Percentiles rank a stretch among this genome's conserved stretches.
Evolutionary conservation across 2,113 vertebrate species (phyloP).

Genomic region (Myanophis thanlyinensis): DNA sequence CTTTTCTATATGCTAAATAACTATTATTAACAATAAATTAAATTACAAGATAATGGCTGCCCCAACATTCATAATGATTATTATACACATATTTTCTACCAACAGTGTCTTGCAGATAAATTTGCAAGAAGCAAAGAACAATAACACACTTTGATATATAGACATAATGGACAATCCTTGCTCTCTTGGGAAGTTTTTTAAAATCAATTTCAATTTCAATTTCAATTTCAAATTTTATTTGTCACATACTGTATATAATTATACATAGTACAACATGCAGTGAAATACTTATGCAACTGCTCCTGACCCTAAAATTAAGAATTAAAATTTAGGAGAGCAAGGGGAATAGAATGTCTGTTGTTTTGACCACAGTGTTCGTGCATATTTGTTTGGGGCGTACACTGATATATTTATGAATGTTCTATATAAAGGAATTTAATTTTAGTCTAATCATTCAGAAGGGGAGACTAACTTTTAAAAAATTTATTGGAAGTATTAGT

Average conservation of each 20-base stretch:
- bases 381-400: not conserved
- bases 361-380: too few relatives aligned
- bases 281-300: too few relatives aligned
- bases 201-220: too few relatives aligned
- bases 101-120: not conserved
- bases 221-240: too few relatives aligned
- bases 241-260: too few relatives aligned
- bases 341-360: too few relatives aligned
- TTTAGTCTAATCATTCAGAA: slow-evolving; percentile 6
- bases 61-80: not conserved
- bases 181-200: slow-evolving; percentile 35
- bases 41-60: not conserved
- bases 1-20: not conserved
- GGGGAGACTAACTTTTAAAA: slow-evolving; percentile 8
- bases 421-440: slow-evolving; percentile 29
- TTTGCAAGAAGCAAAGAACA: slow-evolving; percentile 1
- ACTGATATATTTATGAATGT: slow-evolving; percentile 46
- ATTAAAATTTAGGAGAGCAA: too few relatives aligned
- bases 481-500: not conserved
- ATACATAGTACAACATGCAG: too few relatives aligned
- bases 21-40: not conserved
- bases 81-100: not conserved
- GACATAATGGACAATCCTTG: not conserved
- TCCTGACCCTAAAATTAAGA: too few relatives aligned
- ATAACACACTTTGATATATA: slow-evolving; percentile 15